Base-by-base conservation (phyloP, 2,888 invertebrate genomes). In the Bruchidius siliquastri region DNA sequence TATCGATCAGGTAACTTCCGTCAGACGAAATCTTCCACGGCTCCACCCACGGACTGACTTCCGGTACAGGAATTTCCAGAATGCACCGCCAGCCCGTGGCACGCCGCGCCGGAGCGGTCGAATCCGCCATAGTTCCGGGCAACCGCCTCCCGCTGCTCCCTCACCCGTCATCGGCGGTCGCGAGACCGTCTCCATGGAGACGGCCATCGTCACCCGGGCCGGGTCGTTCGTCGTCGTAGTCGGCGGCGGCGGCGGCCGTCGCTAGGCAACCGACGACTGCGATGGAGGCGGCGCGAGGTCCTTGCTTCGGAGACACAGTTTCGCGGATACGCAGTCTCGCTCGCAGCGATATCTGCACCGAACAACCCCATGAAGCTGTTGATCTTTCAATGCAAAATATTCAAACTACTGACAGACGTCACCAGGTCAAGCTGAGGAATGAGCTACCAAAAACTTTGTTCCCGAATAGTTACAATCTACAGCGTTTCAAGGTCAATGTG, bases 301-400 rank as follows among this genome's bases (percentile, higher is more conserved):
- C 82, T 84, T 85, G 87, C 88, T 87, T 88, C 88, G 89, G 88
- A 89, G 88, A 89, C 89, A 89, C 88, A 89, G 88, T 90, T 78
- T 79, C 89, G 88, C 89, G 87, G 81, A 83, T 83, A 72, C 70
- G 74, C 74, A n/a, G 67, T 67, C 30, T 21, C 70, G 69, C 70
- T 70, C 67, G 67, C 67, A 22, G 67, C 30, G 20, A 72, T 26
- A 70, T 70, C 70, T 26, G 13, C 13, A 22, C 21, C 22, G 69
- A 21, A 13, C 1, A 1, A 13, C 49, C 2, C 3, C 26, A 26
- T 2, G 26, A 4, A 26, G 26, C 10, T n/a, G n/a, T 22, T 22
- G 69, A 13, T 13, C n/a, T 69, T 8, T 8, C 3, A 26, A 26
- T 26, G 26, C 2, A 26, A n/a, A n/a, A n/a, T n/a, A n/a, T n/a